Evolutionary conservation across 2,797 vertebrate species (phyloP).

Genomic region (Oreonectes daqikongensis): DNA sequence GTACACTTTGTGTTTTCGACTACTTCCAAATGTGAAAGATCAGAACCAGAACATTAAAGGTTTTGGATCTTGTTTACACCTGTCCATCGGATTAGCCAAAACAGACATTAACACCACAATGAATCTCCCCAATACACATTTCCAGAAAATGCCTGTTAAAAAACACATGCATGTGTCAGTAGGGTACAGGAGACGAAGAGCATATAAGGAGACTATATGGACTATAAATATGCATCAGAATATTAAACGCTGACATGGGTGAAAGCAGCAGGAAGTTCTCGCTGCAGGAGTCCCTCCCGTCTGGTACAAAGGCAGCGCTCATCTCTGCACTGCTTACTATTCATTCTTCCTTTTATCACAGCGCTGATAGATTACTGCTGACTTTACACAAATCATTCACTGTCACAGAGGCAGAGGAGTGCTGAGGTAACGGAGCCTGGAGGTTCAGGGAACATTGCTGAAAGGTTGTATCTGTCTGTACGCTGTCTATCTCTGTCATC

Average conservation of each 20-base stretch:
- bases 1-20: no score
- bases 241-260: constrained; percentile 69
- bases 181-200: constrained; percentile 45
- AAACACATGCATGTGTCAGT: constrained; percentile 14
- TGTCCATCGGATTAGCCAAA: neutral
- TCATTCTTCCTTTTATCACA: constrained; percentile 69
- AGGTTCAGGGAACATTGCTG: constrained; percentile 60
- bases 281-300: constrained; percentile 66
- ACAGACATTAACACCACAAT: neutral
- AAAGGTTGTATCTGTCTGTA: constrained; percentile 72
- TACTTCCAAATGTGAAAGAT: no score
- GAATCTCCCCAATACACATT: neutral
- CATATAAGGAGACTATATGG: constrained; percentile 48
- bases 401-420: constrained; percentile 76
- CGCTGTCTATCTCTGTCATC: constrained; percentile 61
- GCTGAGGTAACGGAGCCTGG: constrained; percentile 76
- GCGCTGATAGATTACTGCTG: constrained; percentile 79
- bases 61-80: neutral
- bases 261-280: constrained; percentile 70
- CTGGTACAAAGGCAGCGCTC: constrained; percentile 60
- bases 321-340: constrained; percentile 58
- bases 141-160: neutral
- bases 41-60: no score
- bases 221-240: constrained; percentile 72
- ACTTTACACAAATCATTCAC: constrained; percentile 82